phyloP scores from a whole-genome alignment of 92 coral and sea anemone species.

The Bergia puertoricense region DNA sequence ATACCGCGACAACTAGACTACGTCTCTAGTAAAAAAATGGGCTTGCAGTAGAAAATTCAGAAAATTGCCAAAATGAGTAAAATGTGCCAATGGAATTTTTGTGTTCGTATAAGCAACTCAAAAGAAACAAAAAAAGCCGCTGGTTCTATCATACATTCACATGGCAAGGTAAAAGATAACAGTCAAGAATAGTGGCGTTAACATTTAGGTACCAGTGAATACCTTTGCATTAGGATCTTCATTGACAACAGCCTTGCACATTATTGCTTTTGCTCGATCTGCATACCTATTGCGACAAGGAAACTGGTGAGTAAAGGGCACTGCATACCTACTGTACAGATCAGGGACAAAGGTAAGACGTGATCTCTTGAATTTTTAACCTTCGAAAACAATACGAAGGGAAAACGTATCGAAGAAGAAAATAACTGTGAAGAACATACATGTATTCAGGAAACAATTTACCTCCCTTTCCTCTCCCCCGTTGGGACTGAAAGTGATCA shows the following conservation, averaged over 20 bases:
- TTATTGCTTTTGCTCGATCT: conserved; percentile 95
- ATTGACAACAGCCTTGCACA: conserved; percentile 93
- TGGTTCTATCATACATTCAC: not conserved
- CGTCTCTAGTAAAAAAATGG: not conserved
- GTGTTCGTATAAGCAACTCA: no score
- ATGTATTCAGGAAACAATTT: not conserved
- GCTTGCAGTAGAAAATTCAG: not conserved
- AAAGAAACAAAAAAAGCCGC: no score
- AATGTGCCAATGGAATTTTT: not conserved
- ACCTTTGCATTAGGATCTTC: conserved; percentile 99
- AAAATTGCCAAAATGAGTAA: not conserved
- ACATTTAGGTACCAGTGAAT: not conserved
- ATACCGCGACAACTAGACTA: not conserved
- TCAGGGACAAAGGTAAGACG: not conserved
- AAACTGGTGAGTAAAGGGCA: not conserved
- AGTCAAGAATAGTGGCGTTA: not conserved
- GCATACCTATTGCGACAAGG: conserved; percentile 71
- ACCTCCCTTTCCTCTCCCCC: no score
- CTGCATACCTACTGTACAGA: not conserved
- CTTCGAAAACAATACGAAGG: no score
- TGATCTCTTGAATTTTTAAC: no score
- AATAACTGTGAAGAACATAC: no score
- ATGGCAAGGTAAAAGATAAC: not conserved
- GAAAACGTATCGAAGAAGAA: not conserved
- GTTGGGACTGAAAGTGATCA: no score